Percentiles rank a stretch among this genome's conserved stretches.
Conservation (phyloP, 2,113 vertebrate species). For the Danio rerio region DNA sequence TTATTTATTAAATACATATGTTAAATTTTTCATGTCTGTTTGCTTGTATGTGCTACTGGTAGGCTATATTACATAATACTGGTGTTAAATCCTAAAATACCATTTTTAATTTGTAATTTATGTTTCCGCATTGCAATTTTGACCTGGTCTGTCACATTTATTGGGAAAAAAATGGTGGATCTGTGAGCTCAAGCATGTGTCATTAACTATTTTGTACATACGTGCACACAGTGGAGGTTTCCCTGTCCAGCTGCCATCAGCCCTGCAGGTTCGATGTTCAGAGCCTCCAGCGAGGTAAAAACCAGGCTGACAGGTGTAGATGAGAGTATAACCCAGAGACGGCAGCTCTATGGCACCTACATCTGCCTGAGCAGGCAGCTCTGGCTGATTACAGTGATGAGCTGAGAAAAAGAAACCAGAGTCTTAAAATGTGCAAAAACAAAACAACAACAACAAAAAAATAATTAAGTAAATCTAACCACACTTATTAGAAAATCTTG, state of each 20-base stretch:
- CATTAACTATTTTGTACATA: conserved; percentile 62
- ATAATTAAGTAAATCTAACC: no score
- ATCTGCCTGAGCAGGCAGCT: conserved; percentile 88
- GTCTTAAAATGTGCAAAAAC: not conserved
- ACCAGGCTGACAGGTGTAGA: conserved; percentile 94
- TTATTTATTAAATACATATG: no score
- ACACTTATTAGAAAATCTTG: no score
- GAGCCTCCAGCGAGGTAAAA: conserved; percentile 95
- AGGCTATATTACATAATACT: no score
- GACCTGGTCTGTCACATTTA: no score
- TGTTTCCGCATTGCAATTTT: no score
- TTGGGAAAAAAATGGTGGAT: no score
- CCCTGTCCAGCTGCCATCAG: conserved; percentile 97
- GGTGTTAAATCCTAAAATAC: no score
- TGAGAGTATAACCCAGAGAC: conserved; percentile 94
- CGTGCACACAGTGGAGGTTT: conserved; percentile 93
- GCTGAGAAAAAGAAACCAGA: conserved; percentile 69
- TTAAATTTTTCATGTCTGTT: no score
- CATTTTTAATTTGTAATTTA: no score
- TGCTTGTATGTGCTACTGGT: no score
- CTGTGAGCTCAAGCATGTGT: not conserved
- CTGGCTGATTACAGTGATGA: conserved; percentile 94
- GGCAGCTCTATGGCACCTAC: conserved; percentile 94
- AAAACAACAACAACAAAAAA: not conserved
- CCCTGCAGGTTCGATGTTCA: conserved; percentile 94